Percentiles rank a stretch among this genome's conserved stretches.
Evolutionary conservation across 2,113 vertebrate genomes (phyloP).

Genomic region (Lipotes vexillifer): DNA sequence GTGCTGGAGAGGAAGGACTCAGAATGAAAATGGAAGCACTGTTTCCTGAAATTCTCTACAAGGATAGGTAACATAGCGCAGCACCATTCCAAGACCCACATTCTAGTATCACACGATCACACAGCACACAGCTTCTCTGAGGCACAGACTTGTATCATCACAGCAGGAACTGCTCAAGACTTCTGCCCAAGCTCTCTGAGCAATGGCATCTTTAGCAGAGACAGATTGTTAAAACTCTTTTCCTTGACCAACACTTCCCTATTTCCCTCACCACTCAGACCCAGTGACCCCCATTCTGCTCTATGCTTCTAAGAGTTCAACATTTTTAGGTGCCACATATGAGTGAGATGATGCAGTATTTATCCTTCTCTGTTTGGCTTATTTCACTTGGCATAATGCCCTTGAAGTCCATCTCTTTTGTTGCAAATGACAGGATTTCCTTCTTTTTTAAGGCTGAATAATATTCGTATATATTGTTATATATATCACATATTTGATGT

Average conservation of each 20-base stretch:
- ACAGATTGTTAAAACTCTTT: background rate
- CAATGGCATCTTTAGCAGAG: background rate
- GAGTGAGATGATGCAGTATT: background rate
- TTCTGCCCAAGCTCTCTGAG: background rate
- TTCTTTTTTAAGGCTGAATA: background rate
- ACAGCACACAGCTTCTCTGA: background rate
- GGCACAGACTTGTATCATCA: background rate
- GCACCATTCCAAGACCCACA: background rate
- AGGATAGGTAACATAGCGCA: background rate
- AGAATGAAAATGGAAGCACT: background rate
- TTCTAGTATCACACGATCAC: background rate
- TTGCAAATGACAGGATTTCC: background rate
- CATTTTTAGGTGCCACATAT: background rate
- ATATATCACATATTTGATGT: background rate
- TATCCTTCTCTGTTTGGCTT: background rate
- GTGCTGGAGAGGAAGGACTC: background rate
- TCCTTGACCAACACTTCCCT: background rate
- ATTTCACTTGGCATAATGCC: background rate
- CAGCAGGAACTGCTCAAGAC: background rate
- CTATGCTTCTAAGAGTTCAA: background rate
- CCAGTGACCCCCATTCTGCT: background rate
- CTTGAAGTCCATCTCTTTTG: background rate
- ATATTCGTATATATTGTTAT: background rate
- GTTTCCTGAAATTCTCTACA: background rate
- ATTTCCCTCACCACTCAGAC: background rate